Evolutionary conservation across 2,888 invertebrate genomes (phyloP), one percentile per base, ranked within the genome.

Genomic region (Lapara coniferarum): DNA sequence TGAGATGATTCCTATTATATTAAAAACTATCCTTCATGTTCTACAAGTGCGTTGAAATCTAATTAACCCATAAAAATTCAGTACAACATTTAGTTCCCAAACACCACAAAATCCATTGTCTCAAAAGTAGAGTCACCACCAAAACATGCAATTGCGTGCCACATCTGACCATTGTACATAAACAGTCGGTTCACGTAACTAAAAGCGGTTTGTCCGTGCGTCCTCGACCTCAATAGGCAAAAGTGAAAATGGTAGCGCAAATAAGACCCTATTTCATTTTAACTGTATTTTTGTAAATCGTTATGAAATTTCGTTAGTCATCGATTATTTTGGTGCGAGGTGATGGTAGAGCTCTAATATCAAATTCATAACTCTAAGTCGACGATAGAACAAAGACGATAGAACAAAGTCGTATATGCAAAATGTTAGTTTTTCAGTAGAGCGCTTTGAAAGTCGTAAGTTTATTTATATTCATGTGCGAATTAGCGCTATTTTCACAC

Each of bases 201-300:
- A 63, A 63, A 63, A 63, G 63, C 73, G 70, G 72, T 70, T 49
- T 71, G 74, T 73, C 75, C 68, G 71, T 73, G 71, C 83, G 92
- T 89, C 92, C 92, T 92, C 92, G 92, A 92, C 92, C 92, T 78
- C 78, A 78, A 88, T 88, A 81, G 73, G 76, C 78, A 79, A 84
- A 85, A 89, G 92, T 88, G 92, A 92, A 93, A 93, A 89, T 89
- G 83, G 73, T 75, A 80, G 78, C 79, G 80, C 84, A 80, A 87
- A 69, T 58, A 66, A 67, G 44, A 66, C 66, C 66, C 66, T 57
- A 52, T 52, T 69, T 58, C 58, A 25, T 58, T 74, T 63, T 72
- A 70, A 69, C 71, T 69, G 72, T 75, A 75, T 74, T 78, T 74
- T 74, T 71, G 69, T 69, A 81, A 82, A 76, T 67, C 66, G 71